Evolutionary conservation across 2,113 vertebrate genomes (phyloP).

Genomic region (Furnarius figulus): DNA sequence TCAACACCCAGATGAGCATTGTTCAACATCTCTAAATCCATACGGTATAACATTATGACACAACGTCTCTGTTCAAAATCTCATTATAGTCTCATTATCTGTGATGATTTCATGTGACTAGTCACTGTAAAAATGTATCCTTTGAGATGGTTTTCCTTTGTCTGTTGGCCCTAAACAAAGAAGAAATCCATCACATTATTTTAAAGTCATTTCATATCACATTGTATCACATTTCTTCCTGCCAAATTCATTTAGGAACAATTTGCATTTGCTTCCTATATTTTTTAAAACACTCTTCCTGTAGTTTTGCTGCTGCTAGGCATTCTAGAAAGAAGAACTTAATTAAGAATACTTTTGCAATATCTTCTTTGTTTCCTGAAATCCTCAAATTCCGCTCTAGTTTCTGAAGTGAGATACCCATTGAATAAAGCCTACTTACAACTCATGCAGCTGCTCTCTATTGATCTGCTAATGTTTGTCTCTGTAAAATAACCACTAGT

Average conservation of each 20-base stretch:
- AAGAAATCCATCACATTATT: not conserved
- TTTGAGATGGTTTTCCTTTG: not conserved
- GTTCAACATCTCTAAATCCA: slow-evolving; percentile 9
- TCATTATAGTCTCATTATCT: slow-evolving; percentile 37
- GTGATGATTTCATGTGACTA: slow-evolving; percentile 2
- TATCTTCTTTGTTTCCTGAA: not conserved
- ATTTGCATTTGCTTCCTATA: not conserved
- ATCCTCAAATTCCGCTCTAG: not conserved
- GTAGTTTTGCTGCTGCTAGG: not conserved
- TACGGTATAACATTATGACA: not conserved
- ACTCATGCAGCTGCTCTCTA: not conserved
- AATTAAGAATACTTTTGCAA: not conserved
- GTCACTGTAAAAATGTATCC: not conserved
- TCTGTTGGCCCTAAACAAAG: not conserved
- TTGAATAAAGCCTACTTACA: not conserved
- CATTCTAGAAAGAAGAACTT: not conserved
- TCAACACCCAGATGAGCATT: not conserved
- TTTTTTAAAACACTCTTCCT: not conserved
- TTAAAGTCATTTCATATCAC: not conserved
- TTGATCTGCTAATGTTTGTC: not conserved
- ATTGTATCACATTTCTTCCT: not conserved
- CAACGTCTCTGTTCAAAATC: not conserved
- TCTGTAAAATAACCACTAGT: not conserved
- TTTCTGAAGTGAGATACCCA: not conserved
- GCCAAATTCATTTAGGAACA: not conserved